Base-by-base conservation (phyloP, 2,888 invertebrate species). In the Teleiodes luculella region DNA sequence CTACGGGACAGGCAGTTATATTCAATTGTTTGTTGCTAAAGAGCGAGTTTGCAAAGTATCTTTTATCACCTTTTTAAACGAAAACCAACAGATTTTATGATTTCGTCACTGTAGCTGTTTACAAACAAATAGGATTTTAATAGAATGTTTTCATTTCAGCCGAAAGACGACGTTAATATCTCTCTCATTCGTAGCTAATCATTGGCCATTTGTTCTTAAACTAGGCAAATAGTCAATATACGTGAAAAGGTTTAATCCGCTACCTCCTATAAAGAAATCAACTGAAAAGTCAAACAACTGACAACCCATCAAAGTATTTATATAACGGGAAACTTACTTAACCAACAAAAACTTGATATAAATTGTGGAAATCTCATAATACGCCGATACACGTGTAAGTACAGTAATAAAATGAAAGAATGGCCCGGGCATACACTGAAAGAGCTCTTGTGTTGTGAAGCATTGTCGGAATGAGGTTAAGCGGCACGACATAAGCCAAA, bases 391-490 rank as follows among this genome's bases (percentile, higher is more conserved):
- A 52, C 28, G 47, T 57, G 20, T 41, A 30, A 24, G 46, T 20
- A 53, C 43, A 45, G 14, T 47, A 52, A 45, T 54, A 41, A 28
- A 56, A 53, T 54, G 46, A 28, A 56, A 53, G 37, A 55, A 51
- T 33, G 51, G 16, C 45, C 48, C 10, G 50, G 30, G 49, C 58
- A 46, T 37, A 39, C 20, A 53, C 14, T 49, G 49, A 48, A 39
- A 48, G 55, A 45, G 31, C 55, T 47, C 53, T 45, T 20, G 54
- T 47, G 51, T n/a, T 7, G 54, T 47, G 51, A 55, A 49, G 56
- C 54, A 57, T 55, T 53, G 62, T 61, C 57, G 64, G 60, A 78
- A 72, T 58, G 71, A 61, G 76, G 78, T 77, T 76, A 76, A 74
- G 74, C 73, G 68, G 62, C 57, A 63, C 62, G 64, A 65, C 63